Base-by-base conservation (phyloP, 2,888 invertebrate species). In the Cosmorhoe ocellata region DNA sequence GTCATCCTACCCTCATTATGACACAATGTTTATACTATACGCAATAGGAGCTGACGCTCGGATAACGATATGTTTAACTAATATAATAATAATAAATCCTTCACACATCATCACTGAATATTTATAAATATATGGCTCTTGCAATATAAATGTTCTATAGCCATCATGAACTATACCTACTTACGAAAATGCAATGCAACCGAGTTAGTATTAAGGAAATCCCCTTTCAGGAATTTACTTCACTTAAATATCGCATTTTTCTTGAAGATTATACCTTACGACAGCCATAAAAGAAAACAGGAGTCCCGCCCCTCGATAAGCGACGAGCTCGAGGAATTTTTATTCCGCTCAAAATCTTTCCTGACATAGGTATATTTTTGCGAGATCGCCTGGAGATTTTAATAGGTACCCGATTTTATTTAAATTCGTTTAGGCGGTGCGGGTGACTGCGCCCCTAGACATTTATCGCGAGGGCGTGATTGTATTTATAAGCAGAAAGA, bases 211-310 rank as follows among this genome's bases (percentile, higher is more conserved):
- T 81, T 79, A 78, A 79, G 76, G 68, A 79, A 83, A 81, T 80
- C 80, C 79, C 82, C 79, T 79, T 74, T 65, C 66, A 74, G 79
- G 89, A 90, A 90, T 90, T 87, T 75, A 74, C 85, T 86, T 90
- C 87, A 90, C 90, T 90, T 90, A 88, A 90, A 89, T 89, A 90
- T 90, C 84, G 84, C 89, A 89, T 90, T 90, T 90, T 90, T 90
- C 87, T 84, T 81, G 81, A 88, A 90, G 90, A 90, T 90, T 90
- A 90, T 90, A 88, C 86, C 84, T 86, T 84, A 88, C 87, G 89
- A 87, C 88, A 87, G 86, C 88, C 81, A 89, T 90, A 90, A 91
- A 91, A 86, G 87, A 88, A 90, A 88, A 89, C 88, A 89, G 87
- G 74, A 81, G 80, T 67, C 74, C 80, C 81, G 77, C 85, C 88